These are phyloP conservation scores for Festucalex cinctus DNA, from an alignment of 2,113 vertebrate species.

Conservation along the genomic window DNA sequence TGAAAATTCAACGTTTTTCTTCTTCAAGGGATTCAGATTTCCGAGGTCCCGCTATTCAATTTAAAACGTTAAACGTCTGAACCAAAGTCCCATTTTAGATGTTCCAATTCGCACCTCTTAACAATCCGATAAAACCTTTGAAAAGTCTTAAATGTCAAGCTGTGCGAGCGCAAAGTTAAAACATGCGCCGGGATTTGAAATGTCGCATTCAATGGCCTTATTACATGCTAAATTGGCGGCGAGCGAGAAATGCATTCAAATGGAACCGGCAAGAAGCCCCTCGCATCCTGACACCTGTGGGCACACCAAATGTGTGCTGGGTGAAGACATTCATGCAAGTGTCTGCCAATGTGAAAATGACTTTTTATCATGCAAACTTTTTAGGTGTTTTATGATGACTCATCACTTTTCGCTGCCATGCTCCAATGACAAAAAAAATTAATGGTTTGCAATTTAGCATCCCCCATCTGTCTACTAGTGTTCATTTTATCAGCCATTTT, in stretches of 20 bases:
- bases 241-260: neutral
- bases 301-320: neutral
- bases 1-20: no score
- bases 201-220: neutral
- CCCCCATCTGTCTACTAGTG: no score
- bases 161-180: neutral
- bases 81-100: neutral
- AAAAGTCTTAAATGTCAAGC: conserved; percentile 1
- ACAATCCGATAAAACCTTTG: neutral
- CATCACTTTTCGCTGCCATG: no score
- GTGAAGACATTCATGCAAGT: neutral
- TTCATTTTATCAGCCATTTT: no score
- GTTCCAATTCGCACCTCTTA: neutral
- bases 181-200: neutral
- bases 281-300: no score
- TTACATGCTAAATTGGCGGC: neutral
- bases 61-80: neutral
- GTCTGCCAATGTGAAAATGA: neutral
- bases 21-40: neutral
- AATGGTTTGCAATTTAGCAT: no score
- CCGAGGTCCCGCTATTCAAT: neutral
- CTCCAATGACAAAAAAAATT: no score
- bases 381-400: no score
- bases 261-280: neutral
- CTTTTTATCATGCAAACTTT: no score